Base-by-base conservation (phyloP, 1,140 invertebrate species). In the Lanistes nyassanus region DNA sequence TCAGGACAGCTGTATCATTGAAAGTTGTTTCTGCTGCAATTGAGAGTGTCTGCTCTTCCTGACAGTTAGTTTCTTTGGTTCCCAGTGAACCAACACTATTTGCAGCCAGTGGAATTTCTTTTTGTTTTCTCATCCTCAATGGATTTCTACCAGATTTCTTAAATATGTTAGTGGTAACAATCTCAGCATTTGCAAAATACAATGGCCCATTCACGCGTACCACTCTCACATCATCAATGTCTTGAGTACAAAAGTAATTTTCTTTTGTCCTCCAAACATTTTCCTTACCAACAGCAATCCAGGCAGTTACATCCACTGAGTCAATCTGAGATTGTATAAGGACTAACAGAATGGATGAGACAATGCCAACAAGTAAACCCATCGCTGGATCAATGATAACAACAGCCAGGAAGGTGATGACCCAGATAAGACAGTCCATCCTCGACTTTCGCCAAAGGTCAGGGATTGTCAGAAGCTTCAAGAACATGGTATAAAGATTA, bases 291-390 rank as follows among this genome's bases (percentile, higher is more conserved):
- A 42, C 55, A 62, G 75, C 34, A 55, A 79, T 76, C 36, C 76
- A 69, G 4, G 69, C 65, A 2, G 74, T 71, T 37, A 76, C 70
- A 29, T 73, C 70, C 3, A 79, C 70, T 39, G 77, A 53, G 5
- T 68, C 56, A 29, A 67, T 34, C 74, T 86, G 82, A 37, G 64
- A 80, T 74, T 89, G 74, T 23, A 90, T 73, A 60, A 95, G 91
- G 55, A 96, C 89, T 42, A 93, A 92, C 2, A 92, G 86, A 0
- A 96, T 82, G 16, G 94, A 95, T 1, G 93, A 88, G 5, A 93
- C 74, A 5, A 96, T 89, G 3, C 95, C 95, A 5, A 93, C 91
- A 31, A 76, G 31, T 4, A 76, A 42, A n/a, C 77, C 77, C 23
- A 75, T 71, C 23, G 75, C 77, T 6, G 77, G 55, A 74, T 78